These are phyloP conservation scores for Nipponacmea schrenckii DNA, from an alignment of 2,888 invertebrate species.

Conservation along the genomic window DNA sequence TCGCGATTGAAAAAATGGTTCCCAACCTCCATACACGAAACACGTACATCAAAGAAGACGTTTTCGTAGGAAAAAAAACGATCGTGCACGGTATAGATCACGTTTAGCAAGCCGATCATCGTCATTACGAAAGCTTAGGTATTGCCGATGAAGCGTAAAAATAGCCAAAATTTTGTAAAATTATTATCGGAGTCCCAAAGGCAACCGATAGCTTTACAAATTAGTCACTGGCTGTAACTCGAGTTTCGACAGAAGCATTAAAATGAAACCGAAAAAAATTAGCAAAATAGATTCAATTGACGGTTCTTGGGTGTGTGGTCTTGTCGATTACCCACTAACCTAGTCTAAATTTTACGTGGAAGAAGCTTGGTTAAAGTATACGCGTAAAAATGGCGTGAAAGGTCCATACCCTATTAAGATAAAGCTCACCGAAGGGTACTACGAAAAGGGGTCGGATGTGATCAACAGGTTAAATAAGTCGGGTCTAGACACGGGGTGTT, in stretches of 20 bases:
- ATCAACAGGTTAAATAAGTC: not conserved
- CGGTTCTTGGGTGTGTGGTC: not conserved
- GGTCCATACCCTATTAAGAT: not conserved
- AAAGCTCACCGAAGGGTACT: not conserved
- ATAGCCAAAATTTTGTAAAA: constrained; percentile 22
- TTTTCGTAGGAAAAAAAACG: constrained; percentile 32
- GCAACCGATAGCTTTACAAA: constrained; percentile 29
- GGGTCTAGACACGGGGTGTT: not conserved
- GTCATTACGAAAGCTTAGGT: too few relatives aligned
- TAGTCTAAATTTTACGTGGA: not conserved
- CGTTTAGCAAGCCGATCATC: too few relatives aligned
- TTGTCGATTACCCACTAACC: not conserved
- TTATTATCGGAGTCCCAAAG: constrained; percentile 24
- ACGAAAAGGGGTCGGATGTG: not conserved
- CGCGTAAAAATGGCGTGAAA: not conserved
- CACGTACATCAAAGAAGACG: not conserved
- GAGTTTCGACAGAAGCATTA: constrained; percentile 25
- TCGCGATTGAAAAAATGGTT: not conserved
- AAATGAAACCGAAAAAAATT: constrained; percentile 17
- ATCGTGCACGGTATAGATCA: too few relatives aligned
- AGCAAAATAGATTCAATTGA: not conserved
- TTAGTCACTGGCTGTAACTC: constrained; percentile 30
- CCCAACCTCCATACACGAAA: not conserved
- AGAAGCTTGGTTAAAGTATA: not conserved
- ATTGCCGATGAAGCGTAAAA: too few relatives aligned